Base-by-base conservation (phyloP, 2,113 vertebrate species). In the Hassar affinis region DNA sequence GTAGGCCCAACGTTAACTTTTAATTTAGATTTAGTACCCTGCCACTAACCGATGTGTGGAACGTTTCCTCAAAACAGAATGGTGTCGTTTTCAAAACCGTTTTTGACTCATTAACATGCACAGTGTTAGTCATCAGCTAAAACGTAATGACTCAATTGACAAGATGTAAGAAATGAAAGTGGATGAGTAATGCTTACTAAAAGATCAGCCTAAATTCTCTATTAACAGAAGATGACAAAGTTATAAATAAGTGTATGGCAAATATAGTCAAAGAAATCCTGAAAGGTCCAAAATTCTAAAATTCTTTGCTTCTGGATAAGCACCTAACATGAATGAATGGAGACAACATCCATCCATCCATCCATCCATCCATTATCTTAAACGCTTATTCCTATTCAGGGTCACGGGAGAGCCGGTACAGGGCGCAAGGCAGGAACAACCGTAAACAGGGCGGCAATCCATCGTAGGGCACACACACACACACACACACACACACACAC, bases 111-210 rank as follows among this genome's bases (percentile, higher is more conserved):
- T 82, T 85, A 27, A 35, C 8, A 81, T 78, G 61, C 33, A 20
- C 35, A 47, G 49, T 66, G 57, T 51, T 51, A 74, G 27, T 42
- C 57, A 66, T n/a, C 9, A 52, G n/a, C 68, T 57, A 22, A 35
- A 69, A 25, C 1, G 20, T 61, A 30, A 25, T 75, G 78, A 83
- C 72, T 51, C 68, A 47, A 3, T 33, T 71, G 62, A 72, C 52
- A 51, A 1, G 42, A 25, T 59, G n/a, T 52, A 18, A 52, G 27
- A 76, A 38, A 14, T 25, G 57, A 59, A 71, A 78, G 33, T 4
- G 4, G 52, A 56, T 69, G 47, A 86, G 54, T 61, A 25, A 69
- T 51, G 80, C 47, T 42, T 45, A 18, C n/a, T 74, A 25, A 79
- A 54, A 62, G 2, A 54, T 22, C n/a, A 38, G 15, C 33, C 18